Evolutionary conservation across 2,113 vertebrate genomes (phyloP).

Genomic region (Cynoglossus semilaevis): DNA sequence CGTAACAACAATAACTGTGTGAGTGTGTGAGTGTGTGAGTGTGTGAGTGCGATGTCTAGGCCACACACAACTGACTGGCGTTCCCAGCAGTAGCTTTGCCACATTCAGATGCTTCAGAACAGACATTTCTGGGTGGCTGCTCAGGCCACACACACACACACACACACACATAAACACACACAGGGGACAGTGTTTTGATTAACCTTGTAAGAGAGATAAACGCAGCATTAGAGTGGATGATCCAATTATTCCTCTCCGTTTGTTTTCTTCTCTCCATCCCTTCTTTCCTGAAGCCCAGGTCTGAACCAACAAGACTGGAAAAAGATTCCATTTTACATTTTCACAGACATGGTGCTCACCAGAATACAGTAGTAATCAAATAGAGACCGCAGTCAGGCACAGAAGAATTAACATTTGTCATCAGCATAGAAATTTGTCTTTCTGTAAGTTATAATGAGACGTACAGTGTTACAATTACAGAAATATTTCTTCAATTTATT

Average conservation of each 20-base stretch:
- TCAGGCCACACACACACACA: constrained; percentile 41
- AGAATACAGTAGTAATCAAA: too few species aligned
- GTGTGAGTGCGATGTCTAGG: constrained; percentile 43
- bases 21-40: constrained; percentile 16
- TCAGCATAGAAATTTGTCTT: too few species aligned
- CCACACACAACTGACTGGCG: too few species aligned
- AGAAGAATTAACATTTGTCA: too few species aligned
- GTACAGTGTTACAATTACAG: too few species aligned
- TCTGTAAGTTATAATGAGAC: too few species aligned
- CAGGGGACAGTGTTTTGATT: not conserved
- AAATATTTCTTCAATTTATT: too few species aligned
- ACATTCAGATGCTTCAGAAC: constrained; percentile 45
- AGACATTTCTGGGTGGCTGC: constrained; percentile 66
- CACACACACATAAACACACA: constrained; percentile 31
- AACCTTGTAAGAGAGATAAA: constrained; percentile 32
- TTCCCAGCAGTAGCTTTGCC: constrained; percentile 57
- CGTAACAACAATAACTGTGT: not conserved
- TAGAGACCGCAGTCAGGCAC: too few species aligned
- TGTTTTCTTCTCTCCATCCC: constrained; percentile 16
- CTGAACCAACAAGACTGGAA: too few species aligned
- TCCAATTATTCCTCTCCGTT: constrained; percentile 7
- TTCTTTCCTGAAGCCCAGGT: too few species aligned
- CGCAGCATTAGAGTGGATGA: constrained; percentile 11
- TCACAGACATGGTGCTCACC: too few species aligned
- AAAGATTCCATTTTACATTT: too few species aligned